These are phyloP conservation scores for Salarias fasciatus DNA, from an alignment of 2,797 vertebrate genomes.

Conservation along the genomic window DNA sequence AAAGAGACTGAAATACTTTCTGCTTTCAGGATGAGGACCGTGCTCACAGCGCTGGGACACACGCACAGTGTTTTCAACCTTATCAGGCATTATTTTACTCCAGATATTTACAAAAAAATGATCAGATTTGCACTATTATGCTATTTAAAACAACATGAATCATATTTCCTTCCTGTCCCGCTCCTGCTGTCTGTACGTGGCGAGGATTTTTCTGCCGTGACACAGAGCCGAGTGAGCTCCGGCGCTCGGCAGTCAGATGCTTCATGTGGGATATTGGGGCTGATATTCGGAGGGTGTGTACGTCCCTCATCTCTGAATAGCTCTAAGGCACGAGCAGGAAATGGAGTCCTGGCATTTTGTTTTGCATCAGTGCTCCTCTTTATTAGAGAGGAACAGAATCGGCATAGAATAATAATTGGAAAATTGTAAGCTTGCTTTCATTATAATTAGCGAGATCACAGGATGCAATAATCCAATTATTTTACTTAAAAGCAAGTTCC, in stretches of 20 bases:
- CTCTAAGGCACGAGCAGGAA: slow-evolving; percentile 81
- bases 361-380: slow-evolving; percentile 81
- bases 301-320: slow-evolving; percentile 79
- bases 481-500: slow-evolving; percentile 81
- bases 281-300: slow-evolving; percentile 65
- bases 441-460: slow-evolving; percentile 83
- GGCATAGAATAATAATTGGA: slow-evolving; percentile 84
- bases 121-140: no score
- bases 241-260: slow-evolving; percentile 31
- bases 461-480: slow-evolving; percentile 85
- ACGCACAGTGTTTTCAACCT: no score
- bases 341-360: slow-evolving; percentile 82
- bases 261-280: slow-evolving; percentile 54
- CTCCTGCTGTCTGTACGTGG: slow-evolving; percentile 8
- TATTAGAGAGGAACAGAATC: slow-evolving; percentile 80
- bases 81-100: no score
- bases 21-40: no score
- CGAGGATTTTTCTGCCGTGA: slow-evolving; percentile 23
- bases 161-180: no score
- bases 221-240: slow-evolving; percentile 22
- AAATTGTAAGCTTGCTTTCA: slow-evolving; percentile 82
- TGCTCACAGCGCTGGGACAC: no score
- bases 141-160: no score
- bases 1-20: no score
- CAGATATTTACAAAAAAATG: no score